Evolutionary conservation across 1,140 invertebrate species (phyloP), one percentile per base, ranked within the genome.

Genomic region (Drosophila azteca): DNA sequence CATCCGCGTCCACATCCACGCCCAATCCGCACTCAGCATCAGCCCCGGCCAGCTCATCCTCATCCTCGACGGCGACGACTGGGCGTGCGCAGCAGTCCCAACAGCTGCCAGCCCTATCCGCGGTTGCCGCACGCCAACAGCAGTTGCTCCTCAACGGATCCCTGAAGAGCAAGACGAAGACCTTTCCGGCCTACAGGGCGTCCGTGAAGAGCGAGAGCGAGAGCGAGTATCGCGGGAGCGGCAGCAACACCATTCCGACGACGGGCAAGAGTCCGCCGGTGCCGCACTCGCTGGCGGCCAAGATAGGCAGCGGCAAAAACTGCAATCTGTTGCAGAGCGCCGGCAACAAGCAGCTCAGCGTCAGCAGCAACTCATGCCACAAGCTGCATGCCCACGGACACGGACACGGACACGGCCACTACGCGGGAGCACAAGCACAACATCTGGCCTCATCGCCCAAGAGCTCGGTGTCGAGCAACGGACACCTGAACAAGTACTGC

Each of bases 281-380:
- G 83, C 83, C 83, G 77, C 84, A 88, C 9, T 84, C 84, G 80
- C 79, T 89, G 85, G 84, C 84, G 84, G 85, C 89, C 54, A 90
- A 82, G 72, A 91, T 90, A 29, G 55, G 71, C 74, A 80, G 90
- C 70, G 87, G 84, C 77, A 91, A 91, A 74, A 87, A 84, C 73
- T 90, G 89, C 71, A 82, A 78, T 55, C 69, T 65, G 69, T 73
- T 35, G 31, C 31, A 35, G 31, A 35, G 9, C 31, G 68, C 53
- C 59, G 63, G 74, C 73, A 68, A 73, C 24, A 82, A 84, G 64
- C 65, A 35, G 31, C 31, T 91, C 35, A 90, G 90, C 55, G 83
- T 84, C 48, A 91, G 90, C 76, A 90, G 90, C 57, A 91, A 91
- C 64, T 91, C 90, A 57, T 91, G 90, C 80, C 81, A 91, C 76